Evolutionary conservation across 2,113 vertebrate species (phyloP).

Genomic region (Apeltes quadracus): DNA sequence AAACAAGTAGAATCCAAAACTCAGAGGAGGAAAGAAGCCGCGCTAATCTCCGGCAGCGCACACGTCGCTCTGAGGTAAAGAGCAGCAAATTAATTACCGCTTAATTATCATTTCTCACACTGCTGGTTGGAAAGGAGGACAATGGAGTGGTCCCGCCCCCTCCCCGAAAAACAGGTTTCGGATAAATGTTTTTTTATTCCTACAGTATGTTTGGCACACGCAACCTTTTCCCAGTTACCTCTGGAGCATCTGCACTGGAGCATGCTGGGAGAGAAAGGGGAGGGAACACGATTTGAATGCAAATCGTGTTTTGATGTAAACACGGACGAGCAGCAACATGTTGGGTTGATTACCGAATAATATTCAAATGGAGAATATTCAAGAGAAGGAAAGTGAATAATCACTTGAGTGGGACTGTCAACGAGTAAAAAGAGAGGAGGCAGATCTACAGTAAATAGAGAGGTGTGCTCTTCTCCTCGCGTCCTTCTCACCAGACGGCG

Average conservation of each 20-base stretch:
- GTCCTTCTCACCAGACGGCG: slow-evolving; percentile 36
- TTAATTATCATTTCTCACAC: slow-evolving; percentile 78
- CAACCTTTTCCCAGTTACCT: slow-evolving; percentile 62
- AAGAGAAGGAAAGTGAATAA: slow-evolving; percentile 48
- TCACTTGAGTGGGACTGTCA: slow-evolving; percentile 52
- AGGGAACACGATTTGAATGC: slow-evolving; percentile 66
- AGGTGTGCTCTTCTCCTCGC: slow-evolving; percentile 41
- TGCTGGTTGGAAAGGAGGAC: slow-evolving; percentile 65
- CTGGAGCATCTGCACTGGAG: slow-evolving; percentile 64
- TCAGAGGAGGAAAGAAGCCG: slow-evolving; percentile 36
- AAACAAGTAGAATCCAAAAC: slow-evolving; percentile 69
- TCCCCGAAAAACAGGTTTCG: slow-evolving; percentile 7
- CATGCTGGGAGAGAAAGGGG: slow-evolving; percentile 49
- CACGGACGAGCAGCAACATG: slow-evolving; percentile 65
- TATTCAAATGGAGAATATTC: slow-evolving; percentile 62
- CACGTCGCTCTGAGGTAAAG: slow-evolving; percentile 76
- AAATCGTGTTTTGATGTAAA: slow-evolving; percentile 67
- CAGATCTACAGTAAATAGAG: slow-evolving; percentile 50
- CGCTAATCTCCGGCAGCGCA: slow-evolving; percentile 73
- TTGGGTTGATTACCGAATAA: slow-evolving; percentile 69
- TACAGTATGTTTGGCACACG: slow-evolving; percentile 63
- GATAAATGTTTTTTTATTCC: slow-evolving; percentile 71
- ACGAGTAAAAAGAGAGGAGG: slow-evolving; percentile 51
- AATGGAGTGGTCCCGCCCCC: slow-evolving; percentile 54
- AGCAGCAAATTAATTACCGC: slow-evolving; percentile 79